A percentile compares a stretch with the other conserved stretches of the same genome.
Evolutionary conservation across 2,888 invertebrate species (phyloP).

Genomic region (Crepidodera aurea): DNA sequence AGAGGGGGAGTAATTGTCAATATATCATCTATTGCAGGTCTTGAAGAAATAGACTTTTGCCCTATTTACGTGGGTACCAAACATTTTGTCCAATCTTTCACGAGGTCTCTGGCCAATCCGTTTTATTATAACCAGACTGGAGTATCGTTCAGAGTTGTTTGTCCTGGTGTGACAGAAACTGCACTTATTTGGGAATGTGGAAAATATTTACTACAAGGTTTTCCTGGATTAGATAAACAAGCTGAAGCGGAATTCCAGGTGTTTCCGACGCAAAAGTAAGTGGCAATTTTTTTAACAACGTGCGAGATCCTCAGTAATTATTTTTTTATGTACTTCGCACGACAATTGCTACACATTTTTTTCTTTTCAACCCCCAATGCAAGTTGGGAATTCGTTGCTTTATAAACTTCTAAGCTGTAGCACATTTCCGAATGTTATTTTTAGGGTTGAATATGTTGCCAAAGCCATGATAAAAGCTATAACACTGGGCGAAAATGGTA

Average conservation of each 20-base stretch:
- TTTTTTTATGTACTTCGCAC: no score
- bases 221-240: background rate
- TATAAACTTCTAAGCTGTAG: no score
- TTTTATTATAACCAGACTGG: slow-evolving; percentile 42
- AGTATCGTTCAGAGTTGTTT: slow-evolving; percentile 40
- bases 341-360: no score
- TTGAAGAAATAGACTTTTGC: slow-evolving; percentile 62
- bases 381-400: no score
- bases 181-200: background rate
- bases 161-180: slow-evolving; percentile 29
- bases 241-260: background rate
- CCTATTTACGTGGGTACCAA: slow-evolving; percentile 70
- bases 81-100: slow-evolving; percentile 63
- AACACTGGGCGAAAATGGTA: slow-evolving; percentile 56
- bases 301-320: background rate
- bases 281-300: background rate
- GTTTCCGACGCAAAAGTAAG: background rate
- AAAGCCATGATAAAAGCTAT: slow-evolving; percentile 46
- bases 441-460: slow-evolving; percentile 45
- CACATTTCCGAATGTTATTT: no score
- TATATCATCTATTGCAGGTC: slow-evolving; percentile 67
- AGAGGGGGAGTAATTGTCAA: slow-evolving; percentile 69
- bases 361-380: no score
- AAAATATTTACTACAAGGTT: background rate
- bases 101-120: slow-evolving; percentile 61